Evolutionary conservation across 2,113 vertebrate species (phyloP).

Genomic region (Edolisoma coerulescens): DNA sequence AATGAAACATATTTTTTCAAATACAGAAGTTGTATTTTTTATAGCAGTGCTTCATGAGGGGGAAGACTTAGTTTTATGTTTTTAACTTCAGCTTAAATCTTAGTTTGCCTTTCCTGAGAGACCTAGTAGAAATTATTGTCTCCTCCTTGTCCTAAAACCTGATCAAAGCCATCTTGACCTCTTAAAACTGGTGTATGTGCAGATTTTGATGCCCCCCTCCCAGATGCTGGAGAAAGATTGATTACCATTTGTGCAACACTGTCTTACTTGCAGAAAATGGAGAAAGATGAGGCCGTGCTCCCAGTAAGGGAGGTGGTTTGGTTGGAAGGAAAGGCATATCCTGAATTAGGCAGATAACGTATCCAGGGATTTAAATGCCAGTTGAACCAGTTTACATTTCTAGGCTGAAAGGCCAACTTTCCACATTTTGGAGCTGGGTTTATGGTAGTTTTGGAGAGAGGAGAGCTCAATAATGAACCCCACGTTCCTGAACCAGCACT

Average conservation of each 20-base stretch:
- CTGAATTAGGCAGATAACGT: not conserved
- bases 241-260: not conserved
- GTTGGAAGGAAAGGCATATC: not conserved
- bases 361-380: not conserved
- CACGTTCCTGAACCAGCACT: not conserved
- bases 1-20: slow-evolving; percentile 28
- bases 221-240: not conserved
- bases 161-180: not conserved
- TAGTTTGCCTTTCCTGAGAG: slow-evolving; percentile 6
- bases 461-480: not conserved
- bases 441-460: not conserved
- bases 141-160: not conserved
- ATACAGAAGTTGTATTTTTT: slow-evolving; percentile 54
- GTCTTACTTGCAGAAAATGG: not conserved
- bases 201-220: not conserved
- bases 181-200: not conserved
- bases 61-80: not conserved
- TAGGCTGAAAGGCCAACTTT: accelerated
- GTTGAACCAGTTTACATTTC: not conserved
- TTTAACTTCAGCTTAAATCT: not conserved
- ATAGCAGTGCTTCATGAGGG: not conserved
- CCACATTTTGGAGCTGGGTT: not conserved
- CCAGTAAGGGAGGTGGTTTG: not conserved
- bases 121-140: not conserved
- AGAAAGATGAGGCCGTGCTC: not conserved